Percentiles rank a stretch among this genome's conserved stretches.
phyloP scores from a whole-genome alignment of 2,797 vertebrate species.

The Chanos chanos region DNA sequence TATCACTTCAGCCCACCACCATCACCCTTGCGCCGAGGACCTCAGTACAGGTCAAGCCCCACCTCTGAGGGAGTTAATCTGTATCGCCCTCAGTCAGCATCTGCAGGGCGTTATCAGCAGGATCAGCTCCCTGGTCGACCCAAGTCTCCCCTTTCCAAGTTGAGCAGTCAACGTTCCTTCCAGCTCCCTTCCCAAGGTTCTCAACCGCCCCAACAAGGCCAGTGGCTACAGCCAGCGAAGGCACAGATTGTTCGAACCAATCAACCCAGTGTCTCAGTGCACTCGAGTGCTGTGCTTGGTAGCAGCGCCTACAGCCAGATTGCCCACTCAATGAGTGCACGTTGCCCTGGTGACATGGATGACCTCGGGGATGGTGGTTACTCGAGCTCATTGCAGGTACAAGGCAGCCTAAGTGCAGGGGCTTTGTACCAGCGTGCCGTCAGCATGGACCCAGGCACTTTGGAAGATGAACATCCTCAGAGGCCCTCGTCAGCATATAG shows the following conservation, averaged over 20 bases:
- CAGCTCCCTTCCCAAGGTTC: slow-evolving; percentile 78
- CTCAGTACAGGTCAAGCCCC: slow-evolving; percentile 78
- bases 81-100: slow-evolving; percentile 78
- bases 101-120: slow-evolving; percentile 56
- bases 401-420: slow-evolving; percentile 77
- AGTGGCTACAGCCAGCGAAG: slow-evolving; percentile 89
- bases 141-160: slow-evolving; percentile 83
- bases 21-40: slow-evolving; percentile 80
- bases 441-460: slow-evolving; percentile 49
- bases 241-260: slow-evolving; percentile 85
- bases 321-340: slow-evolving; percentile 78
- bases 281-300: slow-evolving; percentile 61
- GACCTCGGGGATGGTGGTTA: slow-evolving; percentile 77
- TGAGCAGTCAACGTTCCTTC: slow-evolving; percentile 80
- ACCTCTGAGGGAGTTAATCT: slow-evolving; percentile 77
- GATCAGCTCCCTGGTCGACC: slow-evolving; percentile 79
- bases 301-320: slow-evolving; percentile 84
- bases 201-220: slow-evolving; percentile 64
- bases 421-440: slow-evolving; percentile 62
- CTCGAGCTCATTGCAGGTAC: slow-evolving; percentile 78
- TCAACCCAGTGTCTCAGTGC: slow-evolving; percentile 70
- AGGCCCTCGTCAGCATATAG: slow-evolving; percentile 78
- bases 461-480: slow-evolving; percentile 82
- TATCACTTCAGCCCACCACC: slow-evolving; percentile 84
- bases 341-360: slow-evolving; percentile 85